A percentile compares a stretch with the other conserved stretches of the same genome.
Evolutionary conservation across 2,113 vertebrate species (phyloP).

Genomic region (Chloropsis cyanopogon): DNA sequence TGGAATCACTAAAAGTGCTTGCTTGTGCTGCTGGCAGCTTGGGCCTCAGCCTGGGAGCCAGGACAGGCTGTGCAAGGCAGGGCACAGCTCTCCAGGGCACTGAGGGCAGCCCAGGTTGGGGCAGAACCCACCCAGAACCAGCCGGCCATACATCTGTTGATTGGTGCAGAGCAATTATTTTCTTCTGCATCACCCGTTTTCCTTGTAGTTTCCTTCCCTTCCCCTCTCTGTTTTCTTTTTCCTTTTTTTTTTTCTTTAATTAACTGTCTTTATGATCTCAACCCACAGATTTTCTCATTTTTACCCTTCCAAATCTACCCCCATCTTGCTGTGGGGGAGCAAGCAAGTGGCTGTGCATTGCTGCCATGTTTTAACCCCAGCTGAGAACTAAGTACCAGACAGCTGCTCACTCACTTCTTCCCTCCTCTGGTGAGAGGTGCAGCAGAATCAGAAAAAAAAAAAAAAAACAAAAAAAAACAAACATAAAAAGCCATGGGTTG

Average conservation of each 20-base stretch:
- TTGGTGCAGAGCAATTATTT: neutral
- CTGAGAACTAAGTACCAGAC: neutral
- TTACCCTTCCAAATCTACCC: neutral
- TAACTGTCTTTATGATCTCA: neutral
- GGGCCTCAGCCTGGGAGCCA: too few species aligned
- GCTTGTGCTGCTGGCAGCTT: too few species aligned
- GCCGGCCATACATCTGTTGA: rapidly evolving
- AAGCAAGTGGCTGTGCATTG: rapidly evolving
- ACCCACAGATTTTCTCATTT: neutral
- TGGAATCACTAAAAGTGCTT: too few species aligned
- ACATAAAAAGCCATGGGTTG: neutral
- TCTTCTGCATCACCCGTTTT: neutral
- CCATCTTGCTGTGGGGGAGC: neutral
- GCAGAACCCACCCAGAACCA: too few species aligned
- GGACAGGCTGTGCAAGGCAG: too few species aligned
- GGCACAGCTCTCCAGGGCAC: too few species aligned
- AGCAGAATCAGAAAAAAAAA: neutral
- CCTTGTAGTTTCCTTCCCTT: neutral
- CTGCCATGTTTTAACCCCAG: neutral
- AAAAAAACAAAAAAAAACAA: too few species aligned
- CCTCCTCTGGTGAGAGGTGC: too few species aligned
- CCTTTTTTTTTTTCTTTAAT: neutral
- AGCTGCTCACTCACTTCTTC: neutral
- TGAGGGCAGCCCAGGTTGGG: too few species aligned
- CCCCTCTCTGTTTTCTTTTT: rapidly evolving